Percentiles rank a stretch among this genome's conserved stretches.
Conservation (phyloP, 2,888 invertebrate genomes). For the Calliphora vomitoria region DNA sequence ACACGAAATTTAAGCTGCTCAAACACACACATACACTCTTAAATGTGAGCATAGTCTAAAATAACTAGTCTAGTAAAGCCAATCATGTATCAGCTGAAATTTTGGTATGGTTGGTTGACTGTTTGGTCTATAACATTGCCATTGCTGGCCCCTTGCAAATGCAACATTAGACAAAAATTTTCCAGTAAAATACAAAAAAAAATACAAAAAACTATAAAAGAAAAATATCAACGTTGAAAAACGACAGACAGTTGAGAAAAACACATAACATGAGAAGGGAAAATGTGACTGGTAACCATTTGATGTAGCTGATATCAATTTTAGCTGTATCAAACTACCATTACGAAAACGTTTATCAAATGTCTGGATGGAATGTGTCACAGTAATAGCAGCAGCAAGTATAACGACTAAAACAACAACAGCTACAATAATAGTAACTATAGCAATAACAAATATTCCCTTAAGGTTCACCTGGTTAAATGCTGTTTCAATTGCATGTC, state of each 20-base stretch:
- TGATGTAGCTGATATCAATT: constrained; percentile 68
- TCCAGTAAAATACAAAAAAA: neutral
- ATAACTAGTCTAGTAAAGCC: constrained; percentile 44
- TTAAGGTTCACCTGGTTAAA: constrained; percentile 66
- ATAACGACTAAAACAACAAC: constrained; percentile 1
- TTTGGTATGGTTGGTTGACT: constrained; percentile 33
- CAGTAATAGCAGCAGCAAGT: constrained; percentile 13
- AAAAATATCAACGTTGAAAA: constrained; percentile 8
- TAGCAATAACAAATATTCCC: constrained; percentile 38
- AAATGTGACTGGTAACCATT: constrained; percentile 55
- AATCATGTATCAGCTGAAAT: constrained; percentile 59
- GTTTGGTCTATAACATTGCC: constrained; percentile 36
- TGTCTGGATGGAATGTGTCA: constrained; percentile 69
- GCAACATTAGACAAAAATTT: constrained; percentile 56
- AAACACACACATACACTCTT: constrained; percentile 11
- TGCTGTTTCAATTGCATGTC: constrained; percentile 64
- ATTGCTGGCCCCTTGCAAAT: constrained; percentile 18
- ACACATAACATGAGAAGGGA: constrained; percentile 19
- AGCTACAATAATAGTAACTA: neutral
- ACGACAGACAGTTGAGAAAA: constrained; percentile 16
- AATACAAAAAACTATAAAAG: neutral
- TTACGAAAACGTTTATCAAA: constrained; percentile 72
- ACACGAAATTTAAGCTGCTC: too few species aligned
- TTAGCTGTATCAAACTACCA: constrained; percentile 66
- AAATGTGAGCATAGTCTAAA: constrained; percentile 25